phyloP scores from a whole-genome alignment of 2,888 invertebrate genomes.

The Athripsodes cinereus region DNA sequence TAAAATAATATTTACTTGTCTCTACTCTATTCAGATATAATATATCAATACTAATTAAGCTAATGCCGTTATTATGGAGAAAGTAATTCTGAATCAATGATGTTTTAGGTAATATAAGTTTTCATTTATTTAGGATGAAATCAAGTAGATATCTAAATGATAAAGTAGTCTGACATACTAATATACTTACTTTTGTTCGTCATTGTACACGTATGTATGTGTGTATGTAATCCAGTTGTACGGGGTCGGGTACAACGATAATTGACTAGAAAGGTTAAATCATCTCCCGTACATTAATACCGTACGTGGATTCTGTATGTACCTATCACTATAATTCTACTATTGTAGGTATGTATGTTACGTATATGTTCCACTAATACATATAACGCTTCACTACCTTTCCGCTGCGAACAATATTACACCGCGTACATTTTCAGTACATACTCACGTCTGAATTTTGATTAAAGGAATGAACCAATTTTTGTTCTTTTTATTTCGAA shows the following conservation, averaged over 20 bases:
- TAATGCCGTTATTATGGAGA: too few species aligned
- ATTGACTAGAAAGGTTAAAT: conserved; percentile 18
- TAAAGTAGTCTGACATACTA: too few species aligned
- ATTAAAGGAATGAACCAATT: neutral
- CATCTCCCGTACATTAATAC: conserved; percentile 16
- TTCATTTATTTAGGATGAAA: too few species aligned
- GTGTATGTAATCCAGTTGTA: neutral
- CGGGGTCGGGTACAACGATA: conserved; percentile 10
- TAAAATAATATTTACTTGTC: too few species aligned
- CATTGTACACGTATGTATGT: too few species aligned
- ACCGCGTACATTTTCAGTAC: neutral
- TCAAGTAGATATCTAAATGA: too few species aligned
- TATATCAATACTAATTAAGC: too few species aligned
- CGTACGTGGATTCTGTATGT: conserved; percentile 11
- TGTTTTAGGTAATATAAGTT: too few species aligned
- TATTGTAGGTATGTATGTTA: conserved; percentile 2
- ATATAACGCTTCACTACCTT: too few species aligned
- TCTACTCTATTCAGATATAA: too few species aligned
- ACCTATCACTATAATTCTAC: neutral
- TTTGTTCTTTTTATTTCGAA: neutral
- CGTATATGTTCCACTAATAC: neutral
- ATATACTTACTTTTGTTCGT: too few species aligned
- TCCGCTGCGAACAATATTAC: neutral
- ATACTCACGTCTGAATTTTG: neutral
- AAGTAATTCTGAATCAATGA: too few species aligned